A percentile compares a stretch with the other conserved stretches of the same genome.
phyloP scores from a whole-genome alignment of 1,140 invertebrate species.

The Amphibalanus amphitrite region DNA sequence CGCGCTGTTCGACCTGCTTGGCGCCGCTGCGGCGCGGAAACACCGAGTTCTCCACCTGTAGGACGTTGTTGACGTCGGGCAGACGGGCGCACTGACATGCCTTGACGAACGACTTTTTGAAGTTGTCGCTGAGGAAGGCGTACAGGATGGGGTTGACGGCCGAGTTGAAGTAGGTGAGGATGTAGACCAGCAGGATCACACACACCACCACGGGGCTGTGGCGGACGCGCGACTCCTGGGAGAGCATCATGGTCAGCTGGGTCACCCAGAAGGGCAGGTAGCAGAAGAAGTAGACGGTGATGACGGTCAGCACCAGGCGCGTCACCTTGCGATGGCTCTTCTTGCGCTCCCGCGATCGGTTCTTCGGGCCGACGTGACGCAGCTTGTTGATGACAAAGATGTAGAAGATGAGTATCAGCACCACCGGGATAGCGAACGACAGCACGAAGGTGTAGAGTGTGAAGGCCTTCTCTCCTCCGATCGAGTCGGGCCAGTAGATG shows the following conservation, averaged over 20 bases:
- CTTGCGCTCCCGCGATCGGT: slow-evolving; percentile 74
- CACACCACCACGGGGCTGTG: slow-evolving; percentile 52
- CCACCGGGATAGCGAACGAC: slow-evolving; percentile 79
- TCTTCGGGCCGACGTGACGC: slow-evolving; percentile 58
- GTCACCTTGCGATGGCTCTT: slow-evolving; percentile 82
- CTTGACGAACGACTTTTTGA: slow-evolving; percentile 86
- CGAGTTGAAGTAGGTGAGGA: no score
- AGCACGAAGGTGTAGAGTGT: slow-evolving; percentile 80
- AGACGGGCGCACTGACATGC: slow-evolving; percentile 35
- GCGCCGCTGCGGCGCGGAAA: no score
- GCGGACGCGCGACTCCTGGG: slow-evolving; percentile 43
- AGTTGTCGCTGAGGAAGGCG: no score
- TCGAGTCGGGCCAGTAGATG: slow-evolving; percentile 55
- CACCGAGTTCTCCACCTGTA: slow-evolving; percentile 77
- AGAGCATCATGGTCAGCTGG: slow-evolving; percentile 49
- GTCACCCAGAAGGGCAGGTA: no score
- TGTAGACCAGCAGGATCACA: slow-evolving; percentile 62
- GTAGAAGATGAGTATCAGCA: slow-evolving; percentile 90
- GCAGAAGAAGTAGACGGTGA: no score
- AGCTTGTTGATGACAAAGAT: slow-evolving; percentile 80
- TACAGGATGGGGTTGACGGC: no score
- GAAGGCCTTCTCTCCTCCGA: slow-evolving; percentile 45
- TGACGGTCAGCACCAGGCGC: slow-evolving; percentile 83
- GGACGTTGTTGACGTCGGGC: slow-evolving; percentile 64
- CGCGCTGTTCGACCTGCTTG: no score